These are phyloP conservation scores for Mythimna impura DNA, from an alignment of 2,888 invertebrate genomes.

Conservation along the genomic window DNA sequence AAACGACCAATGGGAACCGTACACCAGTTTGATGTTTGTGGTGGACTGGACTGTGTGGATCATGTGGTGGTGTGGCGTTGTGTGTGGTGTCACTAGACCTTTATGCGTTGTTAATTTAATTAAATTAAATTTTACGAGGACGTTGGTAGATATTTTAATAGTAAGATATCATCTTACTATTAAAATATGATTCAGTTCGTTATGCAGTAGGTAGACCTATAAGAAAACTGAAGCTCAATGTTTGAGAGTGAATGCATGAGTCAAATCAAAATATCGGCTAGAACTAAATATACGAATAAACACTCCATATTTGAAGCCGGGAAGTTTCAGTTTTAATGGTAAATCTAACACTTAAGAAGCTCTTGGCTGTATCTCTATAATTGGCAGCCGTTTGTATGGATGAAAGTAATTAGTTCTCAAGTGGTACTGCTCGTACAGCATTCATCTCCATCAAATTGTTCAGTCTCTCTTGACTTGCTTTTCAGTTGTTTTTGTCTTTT, in stretches of 20 bases:
- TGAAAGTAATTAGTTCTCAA: conserved; percentile 57
- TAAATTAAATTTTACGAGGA: too few species aligned
- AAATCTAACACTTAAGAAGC: conserved; percentile 35
- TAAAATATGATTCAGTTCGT: background rate
- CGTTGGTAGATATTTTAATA: too few species aligned
- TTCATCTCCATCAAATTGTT: conserved; percentile 52
- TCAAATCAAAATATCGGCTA: background rate
- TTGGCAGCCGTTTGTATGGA: conserved; percentile 32
- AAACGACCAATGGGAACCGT: too few species aligned
- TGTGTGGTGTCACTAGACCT: too few species aligned
- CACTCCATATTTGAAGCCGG: conserved; percentile 19
- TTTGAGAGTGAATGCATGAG: background rate
- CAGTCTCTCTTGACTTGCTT: conserved; percentile 20
- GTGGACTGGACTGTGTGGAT: too few species aligned
- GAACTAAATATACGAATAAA: conserved; percentile 18
- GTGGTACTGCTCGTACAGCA: conserved; percentile 35
- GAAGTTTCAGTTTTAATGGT: conserved; percentile 27
- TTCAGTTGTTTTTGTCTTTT: conserved; percentile 34
- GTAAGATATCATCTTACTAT: too few species aligned
- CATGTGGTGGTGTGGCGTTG: too few species aligned
- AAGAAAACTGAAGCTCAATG: too few species aligned
- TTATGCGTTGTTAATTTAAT: too few species aligned
- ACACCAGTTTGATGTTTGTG: too few species aligned
- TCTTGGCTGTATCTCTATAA: conserved; percentile 42
- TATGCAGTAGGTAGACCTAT: too few species aligned